Percentiles rank a stretch among this genome's conserved stretches.
Conservation (phyloP, 2,113 vertebrate species). For the Ophiodon elongatus region DNA sequence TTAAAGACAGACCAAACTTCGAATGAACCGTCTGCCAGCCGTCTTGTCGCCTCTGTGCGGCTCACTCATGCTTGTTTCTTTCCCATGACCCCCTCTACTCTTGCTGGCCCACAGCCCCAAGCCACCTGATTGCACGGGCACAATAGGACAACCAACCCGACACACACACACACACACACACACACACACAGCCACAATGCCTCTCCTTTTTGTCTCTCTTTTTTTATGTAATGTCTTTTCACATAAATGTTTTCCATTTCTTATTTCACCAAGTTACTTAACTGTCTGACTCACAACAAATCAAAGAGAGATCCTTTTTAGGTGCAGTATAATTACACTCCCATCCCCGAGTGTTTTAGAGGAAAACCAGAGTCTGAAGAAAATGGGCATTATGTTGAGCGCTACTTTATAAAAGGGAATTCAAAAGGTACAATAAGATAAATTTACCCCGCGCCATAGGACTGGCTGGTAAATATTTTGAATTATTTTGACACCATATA, state of each 20-base stretch:
- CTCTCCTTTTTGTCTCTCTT: constrained; percentile 7
- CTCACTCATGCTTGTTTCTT: constrained; percentile 46
- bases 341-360: constrained; percentile 14
- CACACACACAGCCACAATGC: background rate
- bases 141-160: background rate
- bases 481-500: background rate
- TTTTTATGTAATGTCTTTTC: constrained; percentile 14
- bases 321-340: constrained; percentile 13
- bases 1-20: constrained; percentile 54
- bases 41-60: constrained; percentile 55
- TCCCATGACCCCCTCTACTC: constrained; percentile 51
- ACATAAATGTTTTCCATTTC: background rate
- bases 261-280: constrained; percentile 3
- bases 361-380: constrained; percentile 6
- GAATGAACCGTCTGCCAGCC: constrained; percentile 43
- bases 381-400: background rate
- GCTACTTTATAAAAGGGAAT: background rate
- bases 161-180: background rate
- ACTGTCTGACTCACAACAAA: constrained; percentile 6
- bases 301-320: background rate
- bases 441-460: background rate
- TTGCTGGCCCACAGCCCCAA: background rate
- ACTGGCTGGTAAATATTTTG: background rate
- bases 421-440: background rate
- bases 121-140: background rate